Percentiles rank a stretch among this genome's conserved stretches.
These are phyloP conservation scores for Athetis lepigone DNA, from an alignment of 2,888 invertebrate genomes.

Conservation along the genomic window DNA sequence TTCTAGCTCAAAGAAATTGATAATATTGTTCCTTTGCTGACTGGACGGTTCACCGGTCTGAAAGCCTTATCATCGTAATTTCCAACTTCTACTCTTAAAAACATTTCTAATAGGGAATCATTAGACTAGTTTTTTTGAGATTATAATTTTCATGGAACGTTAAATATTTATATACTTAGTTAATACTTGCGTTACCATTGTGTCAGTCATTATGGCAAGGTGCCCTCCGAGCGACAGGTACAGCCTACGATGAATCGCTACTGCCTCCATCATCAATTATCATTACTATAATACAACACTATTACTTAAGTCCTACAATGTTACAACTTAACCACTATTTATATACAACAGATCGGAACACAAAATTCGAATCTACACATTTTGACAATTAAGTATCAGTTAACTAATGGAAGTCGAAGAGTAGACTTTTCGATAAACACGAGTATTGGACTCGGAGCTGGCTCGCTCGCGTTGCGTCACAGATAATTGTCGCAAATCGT, in stretches of 20 bases:
- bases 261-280: constrained; percentile 6
- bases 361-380: constrained; percentile 29
- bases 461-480: constrained; percentile 23
- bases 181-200: constrained; percentile 63
- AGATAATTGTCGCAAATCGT: constrained; percentile 17
- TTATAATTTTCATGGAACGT: constrained; percentile 59
- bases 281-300: constrained; percentile 30
- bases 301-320: constrained; percentile 7
- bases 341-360: constrained; percentile 47
- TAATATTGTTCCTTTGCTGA: constrained; percentile 7
- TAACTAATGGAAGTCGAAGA: constrained; percentile 54
- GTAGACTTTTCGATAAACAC: constrained; percentile 46
- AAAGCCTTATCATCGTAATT: constrained; percentile 19
- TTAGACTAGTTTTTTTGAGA: constrained; percentile 69
- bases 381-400: constrained; percentile 28
- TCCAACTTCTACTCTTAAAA: constrained; percentile 28
- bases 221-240: constrained; percentile 42
- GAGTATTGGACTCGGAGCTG: constrained; percentile 31
- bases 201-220: constrained; percentile 64
- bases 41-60: constrained; percentile 39
- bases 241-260: constrained; percentile 47
- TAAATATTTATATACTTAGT: constrained; percentile 44
- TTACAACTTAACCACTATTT: constrained; percentile 41
- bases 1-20: background rate
- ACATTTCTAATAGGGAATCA: constrained; percentile 52